Evolutionary conservation across 2,888 invertebrate species (phyloP), one percentile per base, ranked within the genome.

Genomic region (Myopa tessellatipennis): DNA sequence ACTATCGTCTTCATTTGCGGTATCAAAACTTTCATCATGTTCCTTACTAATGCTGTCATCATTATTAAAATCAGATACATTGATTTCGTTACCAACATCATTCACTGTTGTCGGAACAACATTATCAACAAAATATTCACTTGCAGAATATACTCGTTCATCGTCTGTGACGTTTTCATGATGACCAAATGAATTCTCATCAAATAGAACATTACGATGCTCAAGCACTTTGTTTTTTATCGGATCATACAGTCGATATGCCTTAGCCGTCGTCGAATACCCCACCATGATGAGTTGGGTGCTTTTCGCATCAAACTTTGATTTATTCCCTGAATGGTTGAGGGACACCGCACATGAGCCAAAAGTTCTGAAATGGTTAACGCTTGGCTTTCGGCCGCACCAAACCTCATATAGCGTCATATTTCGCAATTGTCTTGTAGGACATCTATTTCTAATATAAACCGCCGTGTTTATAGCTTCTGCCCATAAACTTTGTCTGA

Each of bases 371-470:
- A 80, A 45, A 71, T 75, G 79, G 45, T 50, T 68, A 36, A 81
- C 78, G 26, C 12, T 34, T 52, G 80, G 78, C 73, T 77, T 80
- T 8, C 36, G 52, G n/a, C 79, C 77, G 70, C 70, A 52, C 78
- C 83, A 80, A 36, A 70, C 52, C 77, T 83, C 83, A 68, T 76
- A 82, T 26, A 83, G 81, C 5, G 82, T 83, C 14, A 71, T 52
- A 2, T 70, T 58, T 55, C 38, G 63, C 26, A 26, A 26, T 26
- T 26, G 26, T 26, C 26, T 26, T 26, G 26, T 26, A 26, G 26
- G 26, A 26, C 26, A 26, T 26, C 26, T 26, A 26, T 26, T 26
- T 26, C 26, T 26, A 26, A 26, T 26, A 26, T 26, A 26, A 26
- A 26, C 26, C 26, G 26, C 26, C 26, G 26, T 26, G 26, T 26